Conservation (phyloP, 2,113 vertebrate genomes). For the Cryptotis parvus region DNA sequence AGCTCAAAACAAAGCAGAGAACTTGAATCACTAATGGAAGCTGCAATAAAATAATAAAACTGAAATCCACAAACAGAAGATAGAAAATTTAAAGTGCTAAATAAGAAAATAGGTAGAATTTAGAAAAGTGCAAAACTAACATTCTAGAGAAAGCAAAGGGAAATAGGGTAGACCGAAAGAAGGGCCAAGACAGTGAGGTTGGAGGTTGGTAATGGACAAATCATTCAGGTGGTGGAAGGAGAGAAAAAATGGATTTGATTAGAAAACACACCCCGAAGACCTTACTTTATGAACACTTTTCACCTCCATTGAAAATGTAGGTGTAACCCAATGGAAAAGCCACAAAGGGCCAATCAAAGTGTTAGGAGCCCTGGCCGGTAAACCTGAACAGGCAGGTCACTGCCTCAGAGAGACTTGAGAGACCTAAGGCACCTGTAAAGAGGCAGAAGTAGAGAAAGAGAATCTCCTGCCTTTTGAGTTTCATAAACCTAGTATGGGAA, state of each 20-base stretch:
- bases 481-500: slow-evolving; percentile 8
- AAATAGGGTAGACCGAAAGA: neutral
- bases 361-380: fast-evolving
- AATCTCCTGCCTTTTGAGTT: neutral
- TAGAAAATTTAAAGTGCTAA: neutral
- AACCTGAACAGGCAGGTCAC: neutral
- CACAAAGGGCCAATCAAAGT: neutral
- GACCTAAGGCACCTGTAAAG: neutral
- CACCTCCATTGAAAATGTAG: neutral
- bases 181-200: neutral
- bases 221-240: neutral
- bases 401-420: neutral
- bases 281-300: fast-evolving
- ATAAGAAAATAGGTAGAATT: neutral
- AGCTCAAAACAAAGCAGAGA: neutral
- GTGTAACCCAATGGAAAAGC: neutral
- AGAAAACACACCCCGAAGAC: neutral
- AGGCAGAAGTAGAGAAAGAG: too few relatives aligned
- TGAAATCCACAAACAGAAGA: neutral
- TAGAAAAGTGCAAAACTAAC: neutral
- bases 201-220: neutral
- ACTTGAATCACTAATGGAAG: neutral
- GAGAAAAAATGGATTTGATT: neutral
- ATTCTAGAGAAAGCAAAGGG: neutral
- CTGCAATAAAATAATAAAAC: neutral